Conservation (phyloP, 2,797 vertebrate species). For the Hypotaenidia okinawae region DNA sequence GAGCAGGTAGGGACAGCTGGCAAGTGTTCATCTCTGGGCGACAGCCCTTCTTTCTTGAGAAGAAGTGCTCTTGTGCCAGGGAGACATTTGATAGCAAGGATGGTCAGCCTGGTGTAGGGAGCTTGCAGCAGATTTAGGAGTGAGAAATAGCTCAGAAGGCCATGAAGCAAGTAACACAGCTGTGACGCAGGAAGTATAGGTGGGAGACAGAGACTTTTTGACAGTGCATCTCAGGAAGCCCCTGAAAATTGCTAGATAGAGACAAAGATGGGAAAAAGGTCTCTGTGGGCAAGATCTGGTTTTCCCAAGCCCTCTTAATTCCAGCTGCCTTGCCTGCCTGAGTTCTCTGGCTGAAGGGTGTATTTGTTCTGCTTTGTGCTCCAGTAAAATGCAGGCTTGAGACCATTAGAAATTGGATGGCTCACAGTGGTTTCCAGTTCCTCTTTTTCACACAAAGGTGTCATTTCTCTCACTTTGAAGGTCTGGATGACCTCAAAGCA, state of each 20-base stretch:
- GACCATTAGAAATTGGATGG: neutral
- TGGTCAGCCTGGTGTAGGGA: neutral
- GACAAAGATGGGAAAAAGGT: neutral
- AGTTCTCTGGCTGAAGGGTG: neutral
- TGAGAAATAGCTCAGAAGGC: neutral
- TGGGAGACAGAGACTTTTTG: neutral
- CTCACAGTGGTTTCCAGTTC: neutral
- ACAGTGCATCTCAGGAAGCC: neutral
- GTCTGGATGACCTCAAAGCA: neutral
- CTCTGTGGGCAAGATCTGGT: neutral
- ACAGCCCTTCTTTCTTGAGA: neutral
- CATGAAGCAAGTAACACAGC: rapidly evolving
- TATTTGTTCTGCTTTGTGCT: neutral
- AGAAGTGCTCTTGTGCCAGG: neutral
- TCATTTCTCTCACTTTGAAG: neutral
- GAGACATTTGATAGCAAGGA: neutral
- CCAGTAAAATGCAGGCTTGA: neutral
- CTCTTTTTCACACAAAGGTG: neutral
- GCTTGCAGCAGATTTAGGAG: neutral
- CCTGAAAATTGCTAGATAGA: neutral
- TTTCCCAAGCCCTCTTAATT: neutral
- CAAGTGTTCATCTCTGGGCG: neutral
- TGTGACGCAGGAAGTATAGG: neutral
- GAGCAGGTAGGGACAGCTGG: neutral
- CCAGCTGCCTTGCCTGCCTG: neutral